These are phyloP conservation scores for Trematocara nigrifrons DNA, from an alignment of 2,113 vertebrate species.

Conservation along the genomic window DNA sequence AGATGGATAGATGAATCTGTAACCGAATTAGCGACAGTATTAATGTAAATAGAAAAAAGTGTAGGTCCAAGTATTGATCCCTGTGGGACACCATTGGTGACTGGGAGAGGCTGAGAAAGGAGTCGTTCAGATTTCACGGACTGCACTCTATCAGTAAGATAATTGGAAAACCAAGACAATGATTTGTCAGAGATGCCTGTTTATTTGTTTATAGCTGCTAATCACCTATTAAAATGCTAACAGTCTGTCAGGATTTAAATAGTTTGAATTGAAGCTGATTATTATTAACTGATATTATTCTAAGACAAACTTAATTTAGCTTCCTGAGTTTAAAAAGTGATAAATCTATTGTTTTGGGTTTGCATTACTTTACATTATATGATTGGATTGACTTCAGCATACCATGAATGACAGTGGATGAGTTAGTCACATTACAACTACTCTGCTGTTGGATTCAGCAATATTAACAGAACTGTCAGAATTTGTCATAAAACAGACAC, in stretches of 20 bases:
- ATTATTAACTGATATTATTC: not conserved
- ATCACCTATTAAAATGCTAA: not conserved
- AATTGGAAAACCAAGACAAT: too few relatives aligned
- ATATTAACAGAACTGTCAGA: not conserved
- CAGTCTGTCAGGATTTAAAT: not conserved
- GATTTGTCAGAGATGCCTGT: too few relatives aligned
- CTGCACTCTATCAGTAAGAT: too few relatives aligned
- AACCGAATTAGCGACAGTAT: too few relatives aligned
- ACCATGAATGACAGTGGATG: not conserved
- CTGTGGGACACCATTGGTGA: too few relatives aligned
- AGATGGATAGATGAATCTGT: too few relatives aligned
- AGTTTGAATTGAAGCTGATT: not conserved
- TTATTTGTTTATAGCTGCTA: not conserved
- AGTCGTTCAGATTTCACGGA: too few relatives aligned
- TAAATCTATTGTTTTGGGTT: not conserved
- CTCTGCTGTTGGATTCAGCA: not conserved
- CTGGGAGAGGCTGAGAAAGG: too few relatives aligned
- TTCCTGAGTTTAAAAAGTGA: not conserved
- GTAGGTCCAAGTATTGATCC: too few relatives aligned
- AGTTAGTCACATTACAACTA: not conserved
- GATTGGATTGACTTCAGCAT: not conserved
- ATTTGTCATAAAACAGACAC: not conserved
- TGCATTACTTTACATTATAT: not conserved
- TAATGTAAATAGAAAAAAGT: too few relatives aligned
- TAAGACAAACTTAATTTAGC: not conserved